Conservation (phyloP, 1,140 invertebrate genomes). For the Cotesia chilonis region DNA sequence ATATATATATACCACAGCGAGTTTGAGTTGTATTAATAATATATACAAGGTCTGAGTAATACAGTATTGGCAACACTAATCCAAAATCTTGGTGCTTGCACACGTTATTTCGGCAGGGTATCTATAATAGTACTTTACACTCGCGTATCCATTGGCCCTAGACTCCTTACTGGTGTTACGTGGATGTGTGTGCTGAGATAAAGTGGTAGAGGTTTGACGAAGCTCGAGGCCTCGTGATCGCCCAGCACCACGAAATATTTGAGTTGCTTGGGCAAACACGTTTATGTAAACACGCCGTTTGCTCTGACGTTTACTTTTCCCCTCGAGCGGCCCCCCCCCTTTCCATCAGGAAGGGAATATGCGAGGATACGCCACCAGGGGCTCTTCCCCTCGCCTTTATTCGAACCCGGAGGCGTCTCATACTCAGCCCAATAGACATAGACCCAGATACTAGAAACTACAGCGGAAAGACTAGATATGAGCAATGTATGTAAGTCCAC, state of each 20-base stretch:
- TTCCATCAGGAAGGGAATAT: not conserved
- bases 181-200: conserved; percentile 40
- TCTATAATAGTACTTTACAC: conserved; percentile 24
- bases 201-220: conserved; percentile 39
- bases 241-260: conserved; percentile 63
- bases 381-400: no score
- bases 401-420: not conserved
- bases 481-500: not conserved
- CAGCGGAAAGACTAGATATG: not conserved
- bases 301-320: conserved; percentile 63
- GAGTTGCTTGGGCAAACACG: conserved; percentile 64
- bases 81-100: conserved; percentile 41
- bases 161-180: conserved; percentile 29
- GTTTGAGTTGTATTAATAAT: not conserved
- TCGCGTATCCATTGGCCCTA: conserved; percentile 23
- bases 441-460: not conserved
- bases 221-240: conserved; percentile 44
- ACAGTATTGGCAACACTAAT: conserved; percentile 29
- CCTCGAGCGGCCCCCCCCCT: conserved; percentile 42
- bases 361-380: no score
- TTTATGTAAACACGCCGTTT: conserved; percentile 65
- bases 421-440: no score
- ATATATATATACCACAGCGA: conserved; percentile 4
- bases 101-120: not conserved
- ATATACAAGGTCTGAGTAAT: not conserved